These are phyloP conservation scores for Lumbricus terrestris DNA, from an alignment of 2,888 invertebrate genomes.

Conservation along the genomic window DNA sequence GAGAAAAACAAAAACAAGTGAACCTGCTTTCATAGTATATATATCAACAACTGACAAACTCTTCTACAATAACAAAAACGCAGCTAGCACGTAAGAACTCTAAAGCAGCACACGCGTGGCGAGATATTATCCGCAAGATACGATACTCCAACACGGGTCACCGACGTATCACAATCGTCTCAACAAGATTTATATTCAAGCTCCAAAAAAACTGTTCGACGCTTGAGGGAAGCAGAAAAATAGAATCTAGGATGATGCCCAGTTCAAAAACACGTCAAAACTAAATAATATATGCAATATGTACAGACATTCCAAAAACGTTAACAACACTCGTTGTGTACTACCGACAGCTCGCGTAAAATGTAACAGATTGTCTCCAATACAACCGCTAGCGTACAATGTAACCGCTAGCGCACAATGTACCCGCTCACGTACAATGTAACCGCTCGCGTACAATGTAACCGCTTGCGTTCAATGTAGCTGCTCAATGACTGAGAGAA, in stretches of 20 bases:
- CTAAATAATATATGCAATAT: background rate
- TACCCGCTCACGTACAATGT: too few relatives aligned
- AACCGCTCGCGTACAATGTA: too few relatives aligned
- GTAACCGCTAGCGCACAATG: too few relatives aligned
- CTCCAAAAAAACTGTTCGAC: background rate
- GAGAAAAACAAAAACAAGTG: background rate
- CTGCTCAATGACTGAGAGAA: background rate
- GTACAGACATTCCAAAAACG: background rate
- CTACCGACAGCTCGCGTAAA: background rate
- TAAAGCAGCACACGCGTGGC: background rate
- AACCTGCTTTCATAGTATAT: background rate
- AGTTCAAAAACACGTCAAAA: conserved; percentile 10
- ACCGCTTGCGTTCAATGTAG: background rate
- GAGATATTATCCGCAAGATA: too few relatives aligned
- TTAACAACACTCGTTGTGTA: background rate
- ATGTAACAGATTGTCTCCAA: too few relatives aligned
- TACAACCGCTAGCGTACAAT: too few relatives aligned
- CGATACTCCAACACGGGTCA: background rate
- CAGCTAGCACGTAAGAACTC: background rate
- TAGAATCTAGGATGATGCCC: background rate
- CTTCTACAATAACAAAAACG: background rate
- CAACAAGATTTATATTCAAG: background rate
- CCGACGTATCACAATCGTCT: background rate
- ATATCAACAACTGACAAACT: background rate
- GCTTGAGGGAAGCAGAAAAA: conserved; percentile 6